Evolutionary conservation across 2,797 vertebrate genomes (phyloP).

Genomic region (Leuciscus waleckii): DNA sequence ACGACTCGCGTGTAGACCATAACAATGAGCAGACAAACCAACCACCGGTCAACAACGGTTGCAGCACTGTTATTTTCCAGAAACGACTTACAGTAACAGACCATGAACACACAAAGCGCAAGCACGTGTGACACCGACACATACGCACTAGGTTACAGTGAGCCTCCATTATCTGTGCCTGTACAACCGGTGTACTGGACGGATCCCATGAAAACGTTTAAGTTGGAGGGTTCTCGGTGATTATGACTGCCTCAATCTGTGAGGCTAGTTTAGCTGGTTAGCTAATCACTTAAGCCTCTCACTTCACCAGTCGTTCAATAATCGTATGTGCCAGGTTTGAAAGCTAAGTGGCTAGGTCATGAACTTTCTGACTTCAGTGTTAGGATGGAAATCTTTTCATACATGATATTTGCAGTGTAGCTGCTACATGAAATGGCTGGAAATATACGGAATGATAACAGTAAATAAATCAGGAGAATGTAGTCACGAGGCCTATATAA

Average conservation of each 20-base stretch:
- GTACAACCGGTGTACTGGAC: neutral
- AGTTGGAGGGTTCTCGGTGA: neutral
- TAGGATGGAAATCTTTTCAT: neutral
- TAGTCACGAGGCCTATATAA: neutral
- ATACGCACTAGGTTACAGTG: constrained; percentile 4
- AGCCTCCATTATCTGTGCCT: constrained; percentile 4
- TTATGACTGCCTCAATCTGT: constrained; percentile 2
- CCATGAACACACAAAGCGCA: constrained; percentile 30
- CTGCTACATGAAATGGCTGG: neutral
- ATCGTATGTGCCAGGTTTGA: neutral
- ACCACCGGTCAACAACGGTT: neutral
- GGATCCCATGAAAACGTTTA: neutral
- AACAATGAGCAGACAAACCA: neutral
- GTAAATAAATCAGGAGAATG: neutral
- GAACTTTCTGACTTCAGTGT: neutral
- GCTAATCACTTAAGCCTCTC: constrained; percentile 40
- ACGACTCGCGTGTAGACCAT: constrained; percentile 11
- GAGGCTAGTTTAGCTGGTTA: constrained; percentile 38
- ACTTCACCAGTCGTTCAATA: neutral
- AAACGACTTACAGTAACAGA: constrained; percentile 47
- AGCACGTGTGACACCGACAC: constrained; percentile 40
- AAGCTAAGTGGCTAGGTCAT: constrained; percentile 29
- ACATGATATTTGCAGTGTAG: neutral
- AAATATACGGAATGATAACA: neutral
- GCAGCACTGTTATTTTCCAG: constrained; percentile 35